phyloP scores from a whole-genome alignment of 2,888 invertebrate species.

The Ormyrus thymus region DNA sequence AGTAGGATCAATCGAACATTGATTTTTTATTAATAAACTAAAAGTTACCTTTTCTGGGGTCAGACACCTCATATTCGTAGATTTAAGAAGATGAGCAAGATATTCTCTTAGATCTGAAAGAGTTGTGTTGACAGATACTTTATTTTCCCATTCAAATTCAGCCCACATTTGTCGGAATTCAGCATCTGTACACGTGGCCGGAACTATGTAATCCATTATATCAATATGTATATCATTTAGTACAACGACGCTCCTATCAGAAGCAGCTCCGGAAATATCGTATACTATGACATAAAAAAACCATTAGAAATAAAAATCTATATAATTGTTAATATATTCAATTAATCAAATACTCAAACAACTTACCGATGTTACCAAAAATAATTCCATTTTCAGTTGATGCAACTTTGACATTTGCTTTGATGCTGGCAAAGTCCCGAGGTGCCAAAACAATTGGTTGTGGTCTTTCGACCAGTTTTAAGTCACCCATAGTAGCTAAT shows the following conservation, averaged over 20 bases:
- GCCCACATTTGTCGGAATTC: constrained; percentile 99
- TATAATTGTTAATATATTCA: constrained; percentile 15
- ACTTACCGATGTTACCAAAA: constrained; percentile 96
- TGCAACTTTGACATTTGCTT: constrained; percentile 99
- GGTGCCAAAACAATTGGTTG: constrained; percentile 96
- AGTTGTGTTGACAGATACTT: constrained; percentile 96
- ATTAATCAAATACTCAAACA: constrained; percentile 3
- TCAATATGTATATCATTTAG: constrained; percentile 99
- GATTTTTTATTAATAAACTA: background rate
- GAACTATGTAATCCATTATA: constrained; percentile 99
- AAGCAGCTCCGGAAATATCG: constrained; percentile 94
- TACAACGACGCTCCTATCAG: constrained; percentile 97
- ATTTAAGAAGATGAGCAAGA: constrained; percentile 91
- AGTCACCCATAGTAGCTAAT: constrained; percentile 96
- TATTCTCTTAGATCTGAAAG: constrained; percentile 95
- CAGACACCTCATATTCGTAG: constrained; percentile 99
- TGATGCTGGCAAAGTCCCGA: constrained; percentile 97
- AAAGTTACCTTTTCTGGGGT: constrained; percentile 91
- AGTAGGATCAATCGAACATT: background rate
- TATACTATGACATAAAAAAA: constrained; percentile 81
- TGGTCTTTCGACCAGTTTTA: constrained; percentile 98
- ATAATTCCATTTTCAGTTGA: constrained; percentile 99
- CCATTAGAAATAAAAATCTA: constrained; percentile 55
- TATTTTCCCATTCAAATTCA: constrained; percentile 99
- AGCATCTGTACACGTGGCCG: constrained; percentile 93